A percentile compares a stretch with the other conserved stretches of the same genome.
Evolutionary conservation across 2,113 vertebrate genomes (phyloP).

Genomic region (Thamnophis sirtalis): DNA sequence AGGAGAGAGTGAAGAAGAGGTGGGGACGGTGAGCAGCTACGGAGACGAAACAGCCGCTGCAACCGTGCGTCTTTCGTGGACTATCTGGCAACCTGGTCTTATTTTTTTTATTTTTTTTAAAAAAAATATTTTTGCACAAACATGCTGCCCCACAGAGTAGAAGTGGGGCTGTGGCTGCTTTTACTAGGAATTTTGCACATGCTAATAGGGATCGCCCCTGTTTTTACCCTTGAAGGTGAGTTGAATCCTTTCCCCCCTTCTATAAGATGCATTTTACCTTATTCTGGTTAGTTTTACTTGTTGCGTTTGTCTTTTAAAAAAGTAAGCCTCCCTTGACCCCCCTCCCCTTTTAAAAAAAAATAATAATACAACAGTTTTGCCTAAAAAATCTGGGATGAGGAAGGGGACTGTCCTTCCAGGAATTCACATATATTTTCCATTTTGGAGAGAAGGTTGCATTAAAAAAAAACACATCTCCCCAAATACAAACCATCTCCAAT

Average conservation of each 20-base stretch:
- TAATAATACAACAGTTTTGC: too few relatives aligned
- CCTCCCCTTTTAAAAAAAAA: too few relatives aligned
- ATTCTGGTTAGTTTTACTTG: background rate
- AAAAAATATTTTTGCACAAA: background rate
- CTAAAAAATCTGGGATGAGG: background rate
- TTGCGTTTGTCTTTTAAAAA: background rate
- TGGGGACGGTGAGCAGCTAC: background rate
- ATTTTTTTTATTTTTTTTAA: background rate
- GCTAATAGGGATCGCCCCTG: conserved; percentile 6
- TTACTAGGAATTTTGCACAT: conserved; percentile 14
- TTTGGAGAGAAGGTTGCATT: background rate
- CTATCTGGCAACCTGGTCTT: background rate
- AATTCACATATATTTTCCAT: background rate
- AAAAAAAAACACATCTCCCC: background rate
- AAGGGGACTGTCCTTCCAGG: background rate
- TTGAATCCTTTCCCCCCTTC: background rate
- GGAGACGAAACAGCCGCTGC: background rate
- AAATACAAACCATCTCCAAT: background rate
- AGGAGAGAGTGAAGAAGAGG: background rate
- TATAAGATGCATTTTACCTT: background rate
- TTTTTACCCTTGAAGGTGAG: conserved; percentile 31
- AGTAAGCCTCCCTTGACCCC: background rate
- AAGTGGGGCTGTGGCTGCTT: background rate
- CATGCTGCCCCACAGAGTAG: conserved; percentile 20
- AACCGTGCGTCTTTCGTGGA: background rate